Percentiles rank a stretch among this genome's conserved stretches.
Conservation (phyloP, 2,113 vertebrate genomes). For the Onychostoma macrolepis region DNA sequence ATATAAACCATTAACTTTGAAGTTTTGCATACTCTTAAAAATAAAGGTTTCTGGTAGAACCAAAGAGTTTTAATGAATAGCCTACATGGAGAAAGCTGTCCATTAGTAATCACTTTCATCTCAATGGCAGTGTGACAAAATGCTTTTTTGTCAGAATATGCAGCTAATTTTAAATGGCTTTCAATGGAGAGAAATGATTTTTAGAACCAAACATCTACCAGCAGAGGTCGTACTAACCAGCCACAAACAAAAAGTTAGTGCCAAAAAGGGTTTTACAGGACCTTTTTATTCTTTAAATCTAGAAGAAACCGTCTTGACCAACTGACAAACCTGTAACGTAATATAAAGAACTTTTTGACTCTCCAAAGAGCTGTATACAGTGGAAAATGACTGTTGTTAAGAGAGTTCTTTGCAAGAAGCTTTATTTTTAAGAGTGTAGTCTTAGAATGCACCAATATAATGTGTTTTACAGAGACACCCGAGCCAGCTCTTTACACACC, state of each 20-base stretch:
- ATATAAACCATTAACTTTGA: not conserved
- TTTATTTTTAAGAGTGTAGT: conserved; percentile 26
- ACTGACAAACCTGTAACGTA: not conserved
- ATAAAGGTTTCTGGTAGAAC: conserved; percentile 3
- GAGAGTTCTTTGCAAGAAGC: not conserved
- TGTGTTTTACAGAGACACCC: not conserved
- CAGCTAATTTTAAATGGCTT: not conserved
- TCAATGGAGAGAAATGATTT: not conserved
- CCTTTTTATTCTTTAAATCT: conserved; percentile 3
- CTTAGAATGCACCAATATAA: not conserved
- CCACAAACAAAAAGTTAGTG: not conserved
- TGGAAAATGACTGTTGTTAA: not conserved
- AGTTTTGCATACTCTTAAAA: not conserved
- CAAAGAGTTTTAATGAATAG: not conserved
- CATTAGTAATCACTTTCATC: not conserved
- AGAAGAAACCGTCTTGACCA: not conserved
- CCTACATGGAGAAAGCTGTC: not conserved
- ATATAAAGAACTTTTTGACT: not conserved
- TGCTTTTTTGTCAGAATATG: not conserved
- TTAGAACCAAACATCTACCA: not conserved
- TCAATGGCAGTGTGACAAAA: not conserved
- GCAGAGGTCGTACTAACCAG: not conserved
- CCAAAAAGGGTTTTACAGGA: not conserved
- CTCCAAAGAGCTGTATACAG: not conserved
- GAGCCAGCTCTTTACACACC: conserved; percentile 4